phyloP scores from a whole-genome alignment of 2,888 invertebrate species.

The Scaptomyza cyrtandrae region DNA sequence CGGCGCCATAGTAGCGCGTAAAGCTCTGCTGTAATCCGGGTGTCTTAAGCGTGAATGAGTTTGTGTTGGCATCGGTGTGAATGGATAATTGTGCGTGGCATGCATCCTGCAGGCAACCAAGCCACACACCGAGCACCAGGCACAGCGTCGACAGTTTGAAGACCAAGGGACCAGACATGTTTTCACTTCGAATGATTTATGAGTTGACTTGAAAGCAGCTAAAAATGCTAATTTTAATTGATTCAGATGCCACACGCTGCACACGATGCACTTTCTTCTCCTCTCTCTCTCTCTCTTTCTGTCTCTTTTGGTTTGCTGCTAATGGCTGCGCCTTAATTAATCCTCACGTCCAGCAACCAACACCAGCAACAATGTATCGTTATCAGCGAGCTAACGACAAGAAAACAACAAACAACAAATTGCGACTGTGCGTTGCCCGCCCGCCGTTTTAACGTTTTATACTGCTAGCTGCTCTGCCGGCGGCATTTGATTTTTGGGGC shows the following conservation, averaged over 20 bases:
- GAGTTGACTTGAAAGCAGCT: constrained; percentile 2
- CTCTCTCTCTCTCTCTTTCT: neutral
- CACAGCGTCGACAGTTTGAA: constrained; percentile 30
- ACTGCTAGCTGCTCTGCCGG: constrained; percentile 16
- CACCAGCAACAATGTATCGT: constrained; percentile 1
- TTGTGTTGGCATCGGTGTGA: constrained; percentile 82
- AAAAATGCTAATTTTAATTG: constrained; percentile 46
- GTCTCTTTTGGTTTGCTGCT: neutral
- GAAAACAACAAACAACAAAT: constrained; percentile 13
- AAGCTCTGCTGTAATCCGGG: constrained; percentile 83
- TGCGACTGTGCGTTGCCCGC: constrained; percentile 59
- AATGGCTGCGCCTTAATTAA: constrained; percentile 33
- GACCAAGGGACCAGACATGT: constrained; percentile 34
- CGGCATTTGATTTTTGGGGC: too few relatives aligned
- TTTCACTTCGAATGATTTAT: constrained; percentile 29
- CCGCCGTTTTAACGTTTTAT: constrained; percentile 56
- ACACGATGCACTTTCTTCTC: constrained; percentile 13
- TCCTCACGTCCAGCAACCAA: constrained; percentile 15
- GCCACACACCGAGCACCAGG: constrained; percentile 23
- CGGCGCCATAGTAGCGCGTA: constrained; percentile 82
- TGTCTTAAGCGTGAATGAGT: constrained; percentile 83
- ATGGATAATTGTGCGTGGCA: constrained; percentile 81
- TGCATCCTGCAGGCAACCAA: constrained; percentile 51
- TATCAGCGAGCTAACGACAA: constrained; percentile 1
- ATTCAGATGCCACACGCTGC: constrained; percentile 28